Conservation (phyloP, 1,140 invertebrate genomes). For the Nylanderia fulva region DNA sequence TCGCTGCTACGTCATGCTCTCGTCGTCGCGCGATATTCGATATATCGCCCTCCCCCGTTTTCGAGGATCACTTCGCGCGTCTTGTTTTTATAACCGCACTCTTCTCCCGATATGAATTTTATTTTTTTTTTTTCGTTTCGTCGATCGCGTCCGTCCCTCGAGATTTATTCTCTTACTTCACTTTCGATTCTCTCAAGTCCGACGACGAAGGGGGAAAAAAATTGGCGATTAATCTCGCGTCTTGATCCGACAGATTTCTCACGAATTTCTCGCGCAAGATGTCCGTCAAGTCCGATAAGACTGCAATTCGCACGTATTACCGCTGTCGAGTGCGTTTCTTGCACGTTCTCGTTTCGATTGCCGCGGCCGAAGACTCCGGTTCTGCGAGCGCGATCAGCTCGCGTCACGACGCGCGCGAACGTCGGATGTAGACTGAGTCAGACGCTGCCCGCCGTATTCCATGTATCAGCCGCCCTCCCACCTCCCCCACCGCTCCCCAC, state of each 20-base stretch:
- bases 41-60: not conserved
- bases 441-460: constrained; percentile 66
- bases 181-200: not conserved
- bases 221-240: too few relatives aligned
- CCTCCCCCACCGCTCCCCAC: constrained; percentile 10
- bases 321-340: too few relatives aligned
- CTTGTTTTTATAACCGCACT: too few relatives aligned
- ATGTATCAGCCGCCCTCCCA: constrained; percentile 71
- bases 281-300: constrained; percentile 20
- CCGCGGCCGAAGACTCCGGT: constrained; percentile 27
- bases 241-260: not conserved
- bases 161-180: too few relatives aligned
- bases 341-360: constrained; percentile 10
- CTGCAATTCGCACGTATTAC: too few relatives aligned
- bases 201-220: too few relatives aligned
- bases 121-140: too few relatives aligned
- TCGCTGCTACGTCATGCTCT: too few relatives aligned
- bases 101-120: too few relatives aligned
- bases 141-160: not conserved
- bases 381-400: constrained; percentile 47
- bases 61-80: too few relatives aligned
- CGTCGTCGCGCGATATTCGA: not conserved
- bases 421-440: constrained; percentile 79
- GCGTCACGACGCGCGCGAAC: constrained; percentile 76
- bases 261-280: not conserved